Evolutionary conservation across 2,113 vertebrate species (phyloP).

Genomic region (Marcusenius ussheri): DNA sequence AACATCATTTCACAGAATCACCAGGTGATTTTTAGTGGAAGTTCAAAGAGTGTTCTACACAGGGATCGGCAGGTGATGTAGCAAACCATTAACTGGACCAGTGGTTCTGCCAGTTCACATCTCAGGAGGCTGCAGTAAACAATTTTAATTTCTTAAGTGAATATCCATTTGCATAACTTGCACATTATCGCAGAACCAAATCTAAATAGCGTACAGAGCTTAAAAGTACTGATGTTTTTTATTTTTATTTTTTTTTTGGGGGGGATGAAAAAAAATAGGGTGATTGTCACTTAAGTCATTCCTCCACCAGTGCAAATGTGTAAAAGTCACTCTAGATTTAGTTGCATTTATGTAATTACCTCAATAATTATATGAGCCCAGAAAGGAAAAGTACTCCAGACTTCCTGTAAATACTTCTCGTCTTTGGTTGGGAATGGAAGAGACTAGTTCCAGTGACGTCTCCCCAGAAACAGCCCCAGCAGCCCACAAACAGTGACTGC

Average conservation of each 20-base stretch:
- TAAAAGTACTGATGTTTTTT: not conserved
- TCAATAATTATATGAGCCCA: not conserved
- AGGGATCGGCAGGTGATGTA: not conserved
- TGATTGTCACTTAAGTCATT: not conserved
- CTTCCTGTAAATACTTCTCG: not conserved
- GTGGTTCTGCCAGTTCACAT: not conserved
- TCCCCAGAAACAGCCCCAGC: not conserved
- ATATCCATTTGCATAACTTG: not conserved
- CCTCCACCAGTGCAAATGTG: not conserved
- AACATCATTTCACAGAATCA: not conserved
- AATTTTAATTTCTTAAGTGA: not conserved
- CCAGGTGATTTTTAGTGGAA: not conserved
- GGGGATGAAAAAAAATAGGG: not conserved
- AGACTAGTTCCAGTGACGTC: not conserved
- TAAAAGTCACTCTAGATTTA: not conserved
- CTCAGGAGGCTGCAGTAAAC: not conserved
- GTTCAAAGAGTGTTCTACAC: not conserved
- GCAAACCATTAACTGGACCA: not conserved
- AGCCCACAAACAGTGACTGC: not conserved
- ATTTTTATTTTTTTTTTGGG: not conserved
- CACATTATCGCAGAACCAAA: not conserved
- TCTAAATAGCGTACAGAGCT: not conserved
- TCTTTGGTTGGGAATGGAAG: not conserved
- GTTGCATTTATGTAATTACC: not conserved
- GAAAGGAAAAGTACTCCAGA: not conserved